Conservation (phyloP, 2,113 vertebrate species). For the Anarrhichthys ocellatus region DNA sequence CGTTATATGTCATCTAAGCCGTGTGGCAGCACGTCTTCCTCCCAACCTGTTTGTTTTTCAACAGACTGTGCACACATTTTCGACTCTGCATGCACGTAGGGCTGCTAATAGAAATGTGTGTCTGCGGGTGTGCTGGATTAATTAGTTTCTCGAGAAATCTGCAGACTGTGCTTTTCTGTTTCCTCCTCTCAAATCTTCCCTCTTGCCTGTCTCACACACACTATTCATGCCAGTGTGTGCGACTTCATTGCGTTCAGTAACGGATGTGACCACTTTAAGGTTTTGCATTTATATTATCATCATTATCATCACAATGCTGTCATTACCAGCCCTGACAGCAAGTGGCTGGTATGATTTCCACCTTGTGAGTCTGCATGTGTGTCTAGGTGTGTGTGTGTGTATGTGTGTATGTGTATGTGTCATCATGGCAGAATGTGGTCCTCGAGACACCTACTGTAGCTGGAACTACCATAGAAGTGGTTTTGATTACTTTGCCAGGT, state of each 20-base stretch:
- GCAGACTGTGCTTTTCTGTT: slow-evolving; percentile 44
- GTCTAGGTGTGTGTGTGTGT: neutral
- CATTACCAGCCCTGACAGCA: too few species aligned
- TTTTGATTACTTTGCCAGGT: too few species aligned
- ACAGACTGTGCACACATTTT: slow-evolving; percentile 74
- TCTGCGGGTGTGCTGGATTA: slow-evolving; percentile 39
- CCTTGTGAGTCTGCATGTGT: neutral
- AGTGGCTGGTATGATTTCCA: too few species aligned
- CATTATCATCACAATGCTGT: neutral
- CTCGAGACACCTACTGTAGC: neutral
- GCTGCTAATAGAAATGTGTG: slow-evolving; percentile 46
- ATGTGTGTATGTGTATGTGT: neutral
- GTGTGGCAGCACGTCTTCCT: slow-evolving; percentile 63
- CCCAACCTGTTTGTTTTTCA: slow-evolving; percentile 68
- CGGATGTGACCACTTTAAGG: neutral
- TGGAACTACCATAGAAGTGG: neutral
- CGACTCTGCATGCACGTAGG: slow-evolving; percentile 64
- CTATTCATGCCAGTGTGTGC: neutral
- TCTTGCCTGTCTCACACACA: slow-evolving; percentile 20
- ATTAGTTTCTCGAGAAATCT: slow-evolving; percentile 67
- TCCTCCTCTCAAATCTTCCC: slow-evolving; percentile 22
- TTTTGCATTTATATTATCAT: neutral
- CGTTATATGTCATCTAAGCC: slow-evolving; percentile 3
- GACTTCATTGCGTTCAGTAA: slow-evolving; percentile 1
- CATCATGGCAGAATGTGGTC: neutral